Evolutionary conservation across 2,888 invertebrate species (phyloP).

Genomic region (Yponomeuta cagnagella): DNA sequence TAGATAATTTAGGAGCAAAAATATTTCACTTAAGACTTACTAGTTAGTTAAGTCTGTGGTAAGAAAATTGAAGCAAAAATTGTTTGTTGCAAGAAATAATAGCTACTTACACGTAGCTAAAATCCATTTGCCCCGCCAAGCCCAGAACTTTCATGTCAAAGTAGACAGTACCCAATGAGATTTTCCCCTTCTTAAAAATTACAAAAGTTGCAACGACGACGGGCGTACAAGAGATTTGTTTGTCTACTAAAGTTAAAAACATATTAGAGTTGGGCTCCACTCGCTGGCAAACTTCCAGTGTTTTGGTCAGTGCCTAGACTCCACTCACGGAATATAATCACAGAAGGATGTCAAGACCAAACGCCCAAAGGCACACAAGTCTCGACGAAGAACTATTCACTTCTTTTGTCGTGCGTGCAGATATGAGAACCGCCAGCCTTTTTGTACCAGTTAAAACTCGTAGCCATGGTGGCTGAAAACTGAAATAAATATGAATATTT

Average conservation of each 20-base stretch:
- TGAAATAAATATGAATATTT: too few relatives aligned
- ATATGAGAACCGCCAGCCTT: too few relatives aligned
- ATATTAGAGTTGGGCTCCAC: conserved; percentile 56
- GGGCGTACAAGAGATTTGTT: conserved; percentile 45
- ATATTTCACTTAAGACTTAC: too few relatives aligned
- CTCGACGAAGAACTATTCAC: too few relatives aligned
- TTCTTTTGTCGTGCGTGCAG: too few relatives aligned
- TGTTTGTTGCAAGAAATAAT: too few relatives aligned
- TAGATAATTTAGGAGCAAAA: too few relatives aligned
- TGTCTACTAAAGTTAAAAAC: conserved; percentile 55
- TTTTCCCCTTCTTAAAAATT: conserved; percentile 13
- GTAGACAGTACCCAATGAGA: neutral
- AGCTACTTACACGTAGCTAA: neutral
- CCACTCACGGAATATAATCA: neutral
- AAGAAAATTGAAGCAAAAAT: too few relatives aligned
- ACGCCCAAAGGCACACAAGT: neutral
- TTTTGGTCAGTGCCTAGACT: conserved; percentile 32
- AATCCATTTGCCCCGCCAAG: conserved; percentile 3
- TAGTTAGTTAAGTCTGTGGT: too few relatives aligned
- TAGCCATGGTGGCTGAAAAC: too few relatives aligned
- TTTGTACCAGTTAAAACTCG: too few relatives aligned
- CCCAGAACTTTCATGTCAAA: neutral
- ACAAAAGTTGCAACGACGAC: conserved; percentile 11
- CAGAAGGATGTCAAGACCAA: neutral
- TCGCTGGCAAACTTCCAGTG: conserved; percentile 56